Conservation (phyloP, 2,888 invertebrate species). For the Orthosia incerta region DNA sequence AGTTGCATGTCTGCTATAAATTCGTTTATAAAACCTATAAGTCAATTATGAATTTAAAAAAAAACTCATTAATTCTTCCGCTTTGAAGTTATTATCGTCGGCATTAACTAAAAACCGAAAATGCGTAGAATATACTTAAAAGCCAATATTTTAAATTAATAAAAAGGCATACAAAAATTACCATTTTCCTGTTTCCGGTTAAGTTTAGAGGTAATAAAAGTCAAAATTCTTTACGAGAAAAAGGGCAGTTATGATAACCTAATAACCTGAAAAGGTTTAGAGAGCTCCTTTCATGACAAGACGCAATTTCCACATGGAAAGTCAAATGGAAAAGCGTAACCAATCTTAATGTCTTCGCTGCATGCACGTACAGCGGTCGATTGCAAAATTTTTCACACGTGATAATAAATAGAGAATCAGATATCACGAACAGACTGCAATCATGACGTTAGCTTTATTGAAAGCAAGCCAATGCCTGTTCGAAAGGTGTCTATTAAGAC, state of each 20-base stretch:
- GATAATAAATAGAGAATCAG: constrained; percentile 72
- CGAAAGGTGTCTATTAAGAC: neutral
- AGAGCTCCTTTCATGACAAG: constrained; percentile 87
- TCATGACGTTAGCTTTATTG: constrained; percentile 43
- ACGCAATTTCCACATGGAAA: constrained; percentile 86
- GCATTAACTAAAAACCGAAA: constrained; percentile 34
- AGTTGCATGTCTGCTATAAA: neutral
- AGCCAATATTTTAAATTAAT: constrained; percentile 53
- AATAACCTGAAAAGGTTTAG: constrained; percentile 84
- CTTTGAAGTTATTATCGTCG: constrained; percentile 6
- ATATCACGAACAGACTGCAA: constrained; percentile 56
- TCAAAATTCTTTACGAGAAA: constrained; percentile 73
- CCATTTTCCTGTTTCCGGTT: constrained; percentile 56
- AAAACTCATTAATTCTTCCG: constrained; percentile 1
- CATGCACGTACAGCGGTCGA: constrained; percentile 83
- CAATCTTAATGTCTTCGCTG: constrained; percentile 86
- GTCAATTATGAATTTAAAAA: neutral
- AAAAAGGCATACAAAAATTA: constrained; percentile 49
- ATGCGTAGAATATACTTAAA: constrained; percentile 40
- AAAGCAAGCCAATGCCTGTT: constrained; percentile 29
- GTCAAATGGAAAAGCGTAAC: constrained; percentile 88
- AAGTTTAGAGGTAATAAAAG: constrained; percentile 71
- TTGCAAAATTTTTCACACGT: constrained; percentile 82
- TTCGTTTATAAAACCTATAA: neutral
- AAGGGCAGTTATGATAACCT: constrained; percentile 82